These are phyloP conservation scores for Novumbra hubbsi DNA, from an alignment of 2,797 vertebrate genomes.

Conservation along the genomic window DNA sequence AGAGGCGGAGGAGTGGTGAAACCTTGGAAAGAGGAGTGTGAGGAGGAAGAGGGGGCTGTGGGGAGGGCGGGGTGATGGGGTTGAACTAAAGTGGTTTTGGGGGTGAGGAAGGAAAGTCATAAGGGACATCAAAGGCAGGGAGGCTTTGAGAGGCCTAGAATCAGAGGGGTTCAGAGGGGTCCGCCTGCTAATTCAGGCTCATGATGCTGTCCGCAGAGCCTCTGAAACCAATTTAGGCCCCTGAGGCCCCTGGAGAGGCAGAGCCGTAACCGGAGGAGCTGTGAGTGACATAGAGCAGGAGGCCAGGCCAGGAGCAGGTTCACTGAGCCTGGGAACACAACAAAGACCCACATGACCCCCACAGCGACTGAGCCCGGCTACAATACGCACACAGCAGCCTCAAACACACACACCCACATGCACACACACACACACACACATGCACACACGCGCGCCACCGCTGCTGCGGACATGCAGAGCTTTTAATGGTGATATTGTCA, in stretches of 20 bases:
- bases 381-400: conserved; percentile 1
- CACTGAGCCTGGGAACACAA: conserved; percentile 29
- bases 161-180: conserved; percentile 53
- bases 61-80: background rate
- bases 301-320: conserved; percentile 19
- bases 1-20: conserved; percentile 38
- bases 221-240: conserved; percentile 70
- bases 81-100: conserved; percentile 7
- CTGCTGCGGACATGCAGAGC: background rate
- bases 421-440: background rate
- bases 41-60: conserved; percentile 10
- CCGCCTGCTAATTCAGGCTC: conserved; percentile 50
- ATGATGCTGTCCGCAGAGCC: conserved; percentile 35
- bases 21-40: conserved; percentile 40
- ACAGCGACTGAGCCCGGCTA: conserved; percentile 5
- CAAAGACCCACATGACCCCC: background rate
- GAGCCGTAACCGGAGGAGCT: conserved; percentile 66
- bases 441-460: background rate
- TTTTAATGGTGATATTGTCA: background rate
- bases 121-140: conserved; percentile 66
- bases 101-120: conserved; percentile 64
- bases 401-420: background rate
- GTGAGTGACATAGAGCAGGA: conserved; percentile 64
- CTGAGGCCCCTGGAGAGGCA: conserved; percentile 46
- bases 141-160: conserved; percentile 58